phyloP scores from a whole-genome alignment of 2,888 invertebrate genomes.

The Abrostola tripartita region DNA sequence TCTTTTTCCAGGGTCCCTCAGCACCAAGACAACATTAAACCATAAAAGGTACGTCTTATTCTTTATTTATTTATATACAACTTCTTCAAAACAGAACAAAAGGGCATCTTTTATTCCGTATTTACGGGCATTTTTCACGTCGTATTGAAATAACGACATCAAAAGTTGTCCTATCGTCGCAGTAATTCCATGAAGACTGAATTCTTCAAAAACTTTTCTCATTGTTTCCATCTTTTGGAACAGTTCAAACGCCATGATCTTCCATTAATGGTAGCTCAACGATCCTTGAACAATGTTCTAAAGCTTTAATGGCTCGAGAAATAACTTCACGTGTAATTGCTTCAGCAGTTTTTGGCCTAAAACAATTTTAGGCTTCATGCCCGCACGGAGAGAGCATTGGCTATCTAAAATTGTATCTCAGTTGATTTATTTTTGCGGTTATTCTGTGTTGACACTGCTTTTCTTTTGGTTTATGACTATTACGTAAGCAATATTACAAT shows the following conservation, averaged over 20 bases:
- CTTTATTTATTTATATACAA: background rate
- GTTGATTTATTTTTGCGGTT: conserved; percentile 39
- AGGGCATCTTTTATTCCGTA: background rate
- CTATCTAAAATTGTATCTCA: conserved; percentile 52
- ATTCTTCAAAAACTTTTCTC: conserved; percentile 47
- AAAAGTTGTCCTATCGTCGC: conserved; percentile 16
- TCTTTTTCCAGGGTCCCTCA: conserved; percentile 23
- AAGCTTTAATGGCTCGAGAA: conserved; percentile 63
- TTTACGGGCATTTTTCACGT: background rate
- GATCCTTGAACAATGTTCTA: conserved; percentile 59
- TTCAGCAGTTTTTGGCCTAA: conserved; percentile 44
- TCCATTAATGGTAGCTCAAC: conserved; percentile 50
- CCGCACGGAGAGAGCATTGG: conserved; percentile 16
- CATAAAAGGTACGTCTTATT: conserved; percentile 27
- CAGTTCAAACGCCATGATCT: conserved; percentile 39
- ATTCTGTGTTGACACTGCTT: conserved; percentile 12
- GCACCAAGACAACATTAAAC: conserved; percentile 3
- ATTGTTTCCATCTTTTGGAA: conserved; percentile 39
- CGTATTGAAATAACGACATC: background rate
- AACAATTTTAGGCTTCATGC: conserved; percentile 44
- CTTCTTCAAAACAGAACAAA: background rate
- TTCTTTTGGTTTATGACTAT: conserved; percentile 17
- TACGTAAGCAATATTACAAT: background rate
- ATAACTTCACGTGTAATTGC: conserved; percentile 65
- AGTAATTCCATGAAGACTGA: conserved; percentile 35